These are phyloP conservation scores for Emys orbicularis DNA, from an alignment of 2,797 vertebrate genomes.

Conservation along the genomic window DNA sequence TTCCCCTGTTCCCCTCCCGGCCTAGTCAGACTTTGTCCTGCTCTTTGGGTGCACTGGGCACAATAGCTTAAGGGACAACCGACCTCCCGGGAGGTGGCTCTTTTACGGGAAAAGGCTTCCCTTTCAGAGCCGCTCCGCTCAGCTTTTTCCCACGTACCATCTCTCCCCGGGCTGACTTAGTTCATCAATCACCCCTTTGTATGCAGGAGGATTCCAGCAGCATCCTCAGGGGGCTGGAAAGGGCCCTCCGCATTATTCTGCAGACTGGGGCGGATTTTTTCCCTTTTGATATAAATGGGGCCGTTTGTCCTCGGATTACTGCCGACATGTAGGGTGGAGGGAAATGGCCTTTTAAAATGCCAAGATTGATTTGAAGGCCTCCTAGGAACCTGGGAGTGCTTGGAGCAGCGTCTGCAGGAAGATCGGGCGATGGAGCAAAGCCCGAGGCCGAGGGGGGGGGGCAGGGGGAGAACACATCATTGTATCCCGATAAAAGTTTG, in stretches of 20 bases:
- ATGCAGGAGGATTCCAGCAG: neutral
- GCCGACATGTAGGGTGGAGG: neutral
- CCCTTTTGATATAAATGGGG: neutral
- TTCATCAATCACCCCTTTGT: conserved; percentile 46
- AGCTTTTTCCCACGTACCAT: conserved; percentile 17
- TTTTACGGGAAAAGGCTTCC: neutral
- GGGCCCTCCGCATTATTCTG: neutral
- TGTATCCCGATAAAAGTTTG: fast-evolving
- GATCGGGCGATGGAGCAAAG: neutral
- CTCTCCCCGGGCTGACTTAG: neutral
- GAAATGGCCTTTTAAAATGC: neutral
- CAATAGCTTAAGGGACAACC: fast-evolving
- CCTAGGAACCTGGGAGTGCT: fast-evolving
- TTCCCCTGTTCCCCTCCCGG: neutral
- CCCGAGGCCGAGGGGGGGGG: fast-evolving
- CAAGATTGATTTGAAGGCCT: neutral
- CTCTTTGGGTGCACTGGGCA: fast-evolving
- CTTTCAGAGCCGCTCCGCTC: conserved; percentile 6
- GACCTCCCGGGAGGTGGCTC: neutral
- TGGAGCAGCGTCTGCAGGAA: fast-evolving
- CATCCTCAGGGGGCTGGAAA: neutral
- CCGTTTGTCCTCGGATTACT: conserved; percentile 14
- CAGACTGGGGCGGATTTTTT: neutral
- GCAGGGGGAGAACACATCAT: neutral
- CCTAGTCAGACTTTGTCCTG: neutral